A percentile compares a stretch with the other conserved stretches of the same genome.
Evolutionary conservation across 2,797 vertebrate genomes (phyloP).

Genomic region (Natrix natrix): DNA sequence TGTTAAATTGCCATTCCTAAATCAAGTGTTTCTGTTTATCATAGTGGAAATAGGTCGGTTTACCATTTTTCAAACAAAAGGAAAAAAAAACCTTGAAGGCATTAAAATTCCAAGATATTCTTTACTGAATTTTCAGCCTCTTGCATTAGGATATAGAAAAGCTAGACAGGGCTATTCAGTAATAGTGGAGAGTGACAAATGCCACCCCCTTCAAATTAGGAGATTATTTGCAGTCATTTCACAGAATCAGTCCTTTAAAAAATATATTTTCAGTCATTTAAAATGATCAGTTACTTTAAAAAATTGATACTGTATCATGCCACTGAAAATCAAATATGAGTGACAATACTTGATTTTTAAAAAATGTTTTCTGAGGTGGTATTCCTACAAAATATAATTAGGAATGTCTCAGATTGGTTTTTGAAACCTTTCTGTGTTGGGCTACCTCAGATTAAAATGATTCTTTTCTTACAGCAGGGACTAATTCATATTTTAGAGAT

Average conservation of each 20-base stretch:
- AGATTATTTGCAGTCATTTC: background rate
- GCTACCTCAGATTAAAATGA: background rate
- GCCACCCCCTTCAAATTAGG: background rate
- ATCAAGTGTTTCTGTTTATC: conserved; percentile 4
- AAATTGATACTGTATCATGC: background rate
- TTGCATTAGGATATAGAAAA: background rate
- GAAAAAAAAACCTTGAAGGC: background rate
- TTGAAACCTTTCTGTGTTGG: background rate
- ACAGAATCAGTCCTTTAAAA: background rate
- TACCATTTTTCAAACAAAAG: background rate
- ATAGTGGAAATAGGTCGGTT: background rate
- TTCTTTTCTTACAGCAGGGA: background rate
- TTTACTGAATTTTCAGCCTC: background rate
- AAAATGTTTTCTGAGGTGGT: background rate
- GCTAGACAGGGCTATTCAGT: background rate
- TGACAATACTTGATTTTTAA: background rate
- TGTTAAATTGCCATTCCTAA: background rate
- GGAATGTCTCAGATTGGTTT: background rate
- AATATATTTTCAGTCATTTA: background rate
- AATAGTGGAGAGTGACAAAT: background rate
- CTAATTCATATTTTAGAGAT: background rate
- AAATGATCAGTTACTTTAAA: background rate
- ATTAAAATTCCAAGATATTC: background rate
- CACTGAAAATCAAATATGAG: background rate
- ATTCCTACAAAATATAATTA: background rate